These are phyloP conservation scores for Lutjanus campechanus DNA, from an alignment of 2,797 vertebrate species.

Conservation along the genomic window DNA sequence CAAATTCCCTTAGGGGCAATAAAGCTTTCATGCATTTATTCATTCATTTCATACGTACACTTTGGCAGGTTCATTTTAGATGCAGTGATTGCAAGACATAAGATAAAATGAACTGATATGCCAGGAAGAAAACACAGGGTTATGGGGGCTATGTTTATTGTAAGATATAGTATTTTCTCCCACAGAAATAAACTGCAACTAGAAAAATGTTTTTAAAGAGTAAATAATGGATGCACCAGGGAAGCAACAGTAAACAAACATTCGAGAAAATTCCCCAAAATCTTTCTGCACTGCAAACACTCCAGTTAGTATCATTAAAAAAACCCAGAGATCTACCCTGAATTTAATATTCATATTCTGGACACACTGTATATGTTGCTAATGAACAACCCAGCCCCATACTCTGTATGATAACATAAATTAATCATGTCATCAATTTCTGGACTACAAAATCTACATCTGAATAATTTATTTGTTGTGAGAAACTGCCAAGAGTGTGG, in stretches of 20 bases:
- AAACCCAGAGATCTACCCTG: constrained; percentile 20
- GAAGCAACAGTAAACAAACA: constrained; percentile 29
- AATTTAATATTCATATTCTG: constrained; percentile 46
- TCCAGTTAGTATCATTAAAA: not conserved
- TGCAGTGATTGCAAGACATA: not conserved
- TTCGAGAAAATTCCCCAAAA: constrained; percentile 16
- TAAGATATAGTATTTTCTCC: not conserved
- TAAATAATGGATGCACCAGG: constrained; percentile 22
- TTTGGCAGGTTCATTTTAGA: not conserved
- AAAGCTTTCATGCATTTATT: too few relatives aligned
- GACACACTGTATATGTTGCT: constrained; percentile 22
- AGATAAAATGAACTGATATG: not conserved
- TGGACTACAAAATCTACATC: constrained; percentile 66
- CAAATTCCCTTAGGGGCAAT: too few relatives aligned
- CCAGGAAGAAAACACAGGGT: not conserved
- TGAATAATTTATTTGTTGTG: constrained; percentile 79
- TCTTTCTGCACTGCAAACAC: not conserved
- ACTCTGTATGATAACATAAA: constrained; percentile 64
- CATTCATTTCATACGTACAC: not conserved
- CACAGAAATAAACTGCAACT: not conserved
- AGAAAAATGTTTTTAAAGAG: not conserved
- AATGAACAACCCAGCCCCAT: constrained; percentile 41
- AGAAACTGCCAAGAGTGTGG: constrained; percentile 49
- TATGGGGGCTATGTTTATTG: not conserved
- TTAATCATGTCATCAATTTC: constrained; percentile 73